A percentile compares a stretch with the other conserved stretches of the same genome.
These are phyloP conservation scores for Paracanthobrama guichenoti DNA, from an alignment of 2,113 vertebrate species.

Conservation along the genomic window DNA sequence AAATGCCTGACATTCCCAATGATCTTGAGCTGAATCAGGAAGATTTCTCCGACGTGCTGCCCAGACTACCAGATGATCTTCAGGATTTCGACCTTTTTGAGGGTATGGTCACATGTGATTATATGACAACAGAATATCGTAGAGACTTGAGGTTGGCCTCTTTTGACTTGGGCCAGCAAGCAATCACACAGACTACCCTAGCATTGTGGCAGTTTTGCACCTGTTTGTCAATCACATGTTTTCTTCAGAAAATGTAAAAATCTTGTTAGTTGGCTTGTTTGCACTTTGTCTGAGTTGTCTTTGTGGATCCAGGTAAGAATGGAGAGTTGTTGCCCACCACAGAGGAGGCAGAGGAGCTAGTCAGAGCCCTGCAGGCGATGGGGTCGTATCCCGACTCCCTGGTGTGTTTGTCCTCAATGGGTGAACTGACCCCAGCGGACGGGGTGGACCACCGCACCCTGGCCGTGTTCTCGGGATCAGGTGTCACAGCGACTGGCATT, in stretches of 20 bases:
- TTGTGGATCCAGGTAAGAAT: constrained; percentile 86
- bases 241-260: neutral
- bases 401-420: constrained; percentile 96
- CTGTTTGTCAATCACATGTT: neutral
- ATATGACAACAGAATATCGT: neutral
- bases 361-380: constrained; percentile 95
- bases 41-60: constrained; percentile 96
- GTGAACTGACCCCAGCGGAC: constrained; percentile 86
- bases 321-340: constrained; percentile 96
- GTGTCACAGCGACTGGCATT: constrained; percentile 83
- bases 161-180: neutral
- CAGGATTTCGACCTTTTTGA: constrained; percentile 99
- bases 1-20: constrained; percentile 98
- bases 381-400: constrained; percentile 86
- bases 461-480: constrained; percentile 84
- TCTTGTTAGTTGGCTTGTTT: neutral
- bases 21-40: constrained; percentile 99
- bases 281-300: constrained; percentile 5
- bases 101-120: constrained; percentile 74
- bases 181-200: neutral
- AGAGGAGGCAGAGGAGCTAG: constrained; percentile 97
- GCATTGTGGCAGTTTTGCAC: no score
- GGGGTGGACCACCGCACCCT: constrained; percentile 89
- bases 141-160: neutral
- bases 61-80: constrained; percentile 92